Evolutionary conservation across 1,140 invertebrate genomes (phyloP).

Genomic region (Araneus ventricosus): DNA sequence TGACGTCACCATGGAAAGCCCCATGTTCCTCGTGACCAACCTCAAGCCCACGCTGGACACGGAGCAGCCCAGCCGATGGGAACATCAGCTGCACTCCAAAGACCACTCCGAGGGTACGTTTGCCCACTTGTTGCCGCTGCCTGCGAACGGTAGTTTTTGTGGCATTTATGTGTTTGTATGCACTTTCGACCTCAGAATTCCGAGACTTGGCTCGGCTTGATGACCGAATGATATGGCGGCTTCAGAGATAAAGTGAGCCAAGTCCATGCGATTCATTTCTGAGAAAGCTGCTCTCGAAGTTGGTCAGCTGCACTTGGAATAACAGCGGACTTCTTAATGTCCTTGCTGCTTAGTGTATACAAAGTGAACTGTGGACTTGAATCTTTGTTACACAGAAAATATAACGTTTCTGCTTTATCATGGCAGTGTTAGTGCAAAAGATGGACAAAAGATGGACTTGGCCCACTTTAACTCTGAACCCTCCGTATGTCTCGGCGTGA

Average conservation of each 20-base stretch:
- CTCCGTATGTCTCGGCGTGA: neutral
- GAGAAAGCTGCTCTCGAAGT: no score
- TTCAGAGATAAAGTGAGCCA: no score
- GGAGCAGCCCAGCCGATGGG: conserved; percentile 33
- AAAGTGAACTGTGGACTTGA: no score
- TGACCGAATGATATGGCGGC: neutral
- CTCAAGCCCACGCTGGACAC: conserved; percentile 53
- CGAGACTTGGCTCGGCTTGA: neutral
- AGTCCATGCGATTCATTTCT: no score
- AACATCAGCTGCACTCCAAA: neutral
- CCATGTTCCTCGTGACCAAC: conserved; percentile 65
- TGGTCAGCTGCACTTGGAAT: no score
- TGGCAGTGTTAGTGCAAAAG: no score
- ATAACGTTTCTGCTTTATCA: no score
- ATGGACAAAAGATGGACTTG: no score
- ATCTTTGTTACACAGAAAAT: no score
- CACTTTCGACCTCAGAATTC: neutral
- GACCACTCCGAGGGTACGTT: conserved; percentile 43
- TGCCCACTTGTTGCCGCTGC: neutral
- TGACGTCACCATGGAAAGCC: conserved; percentile 75
- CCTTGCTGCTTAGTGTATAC: no score
- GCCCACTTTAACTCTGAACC: no score
- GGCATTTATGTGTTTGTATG: neutral
- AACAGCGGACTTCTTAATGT: no score
- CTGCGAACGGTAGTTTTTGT: neutral